Conservation (phyloP, 2,888 invertebrate species). For the Cantharis rufa region DNA sequence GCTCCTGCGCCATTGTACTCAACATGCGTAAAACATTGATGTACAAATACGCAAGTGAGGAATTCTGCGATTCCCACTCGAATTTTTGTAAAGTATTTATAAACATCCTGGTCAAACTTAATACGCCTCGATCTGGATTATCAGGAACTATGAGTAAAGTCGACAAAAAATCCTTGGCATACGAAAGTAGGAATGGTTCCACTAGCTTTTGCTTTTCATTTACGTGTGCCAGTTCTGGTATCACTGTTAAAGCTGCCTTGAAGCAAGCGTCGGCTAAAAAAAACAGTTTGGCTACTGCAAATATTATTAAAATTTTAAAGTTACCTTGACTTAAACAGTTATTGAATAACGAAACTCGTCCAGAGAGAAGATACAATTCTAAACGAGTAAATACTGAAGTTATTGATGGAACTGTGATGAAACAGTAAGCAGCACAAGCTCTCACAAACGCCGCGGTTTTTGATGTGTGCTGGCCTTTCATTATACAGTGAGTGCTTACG, state of each 20-base stretch:
- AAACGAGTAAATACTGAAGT: constrained; percentile 76
- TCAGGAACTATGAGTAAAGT: constrained; percentile 85
- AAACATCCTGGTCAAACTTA: constrained; percentile 79
- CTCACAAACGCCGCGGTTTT: constrained; percentile 86
- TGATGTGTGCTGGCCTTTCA: constrained; percentile 74
- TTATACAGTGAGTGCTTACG: constrained; percentile 68
- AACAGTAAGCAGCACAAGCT: constrained; percentile 94
- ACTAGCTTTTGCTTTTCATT: constrained; percentile 74
- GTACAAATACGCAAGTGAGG: constrained; percentile 70
- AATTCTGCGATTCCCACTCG: constrained; percentile 70
- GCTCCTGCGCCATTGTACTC: constrained; percentile 78
- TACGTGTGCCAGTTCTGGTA: constrained; percentile 75
- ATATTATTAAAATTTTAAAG: background rate
- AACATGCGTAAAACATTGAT: constrained; percentile 78
- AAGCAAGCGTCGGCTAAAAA: constrained; percentile 88
- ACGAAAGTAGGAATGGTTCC: constrained; percentile 71
- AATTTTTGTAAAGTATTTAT: constrained; percentile 79
- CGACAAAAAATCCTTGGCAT: constrained; percentile 78
- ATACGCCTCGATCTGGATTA: constrained; percentile 84
- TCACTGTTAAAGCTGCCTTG: constrained; percentile 81
- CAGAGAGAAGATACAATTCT: constrained; percentile 84
- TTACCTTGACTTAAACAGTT: constrained; percentile 89
- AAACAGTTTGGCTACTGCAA: background rate
- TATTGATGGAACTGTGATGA: constrained; percentile 96
- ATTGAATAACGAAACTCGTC: constrained; percentile 87